Base-by-base conservation (phyloP, 1,140 invertebrate genomes). In the Sweltsa coloradensis region DNA sequence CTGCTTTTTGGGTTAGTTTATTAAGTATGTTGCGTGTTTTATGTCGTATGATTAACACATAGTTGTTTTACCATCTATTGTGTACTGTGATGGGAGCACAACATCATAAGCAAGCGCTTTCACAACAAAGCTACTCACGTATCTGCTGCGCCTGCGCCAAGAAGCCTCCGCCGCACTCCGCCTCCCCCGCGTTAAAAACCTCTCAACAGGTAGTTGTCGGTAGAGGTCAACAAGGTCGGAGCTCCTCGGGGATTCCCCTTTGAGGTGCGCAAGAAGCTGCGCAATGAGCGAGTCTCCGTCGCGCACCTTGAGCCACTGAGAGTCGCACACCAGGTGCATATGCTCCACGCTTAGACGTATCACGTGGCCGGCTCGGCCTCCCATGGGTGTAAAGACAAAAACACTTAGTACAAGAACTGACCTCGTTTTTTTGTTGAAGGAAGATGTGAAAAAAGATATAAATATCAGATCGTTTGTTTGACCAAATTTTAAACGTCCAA, bases 281-380 rank as follows among this genome's bases (percentile, higher is more conserved):
- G 83, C 79, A 0, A 75, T 80, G 5, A 84, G 63, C 0, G 81
- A 82, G 54, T 84, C 81, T 0, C 85, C 85, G 55, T 88, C 83
- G 3, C 83, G 69, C 0, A 81, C 75, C 47, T 80, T 75, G n/a
- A 88, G 68, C 55, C 81, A 81, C 60, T 88, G 84, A 1, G 74
- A 71, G 3, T 72, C 68, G 52, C 85, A 88, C 0, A 81, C 77
- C 39, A 88, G 70, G 18, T 74, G 71, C 6, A 83, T 73, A 51
- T 84, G 78, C 54, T 85, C 80, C 50, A 88, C 72, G 23, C 73
- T 69, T 34, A 89, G 64, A 26, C 73, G 70, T 19, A 88, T 74
- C 19, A 72, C 68, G 42, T 76, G 69, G 27, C 78, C 34, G 72
- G 64, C 55, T 82, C 75, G 21, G 81, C 77, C 83, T 87, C 58